Percentiles rank a stretch among this genome's conserved stretches.
phyloP scores from a whole-genome alignment of 2,888 invertebrate species.

The Melieria crassipennis region DNA sequence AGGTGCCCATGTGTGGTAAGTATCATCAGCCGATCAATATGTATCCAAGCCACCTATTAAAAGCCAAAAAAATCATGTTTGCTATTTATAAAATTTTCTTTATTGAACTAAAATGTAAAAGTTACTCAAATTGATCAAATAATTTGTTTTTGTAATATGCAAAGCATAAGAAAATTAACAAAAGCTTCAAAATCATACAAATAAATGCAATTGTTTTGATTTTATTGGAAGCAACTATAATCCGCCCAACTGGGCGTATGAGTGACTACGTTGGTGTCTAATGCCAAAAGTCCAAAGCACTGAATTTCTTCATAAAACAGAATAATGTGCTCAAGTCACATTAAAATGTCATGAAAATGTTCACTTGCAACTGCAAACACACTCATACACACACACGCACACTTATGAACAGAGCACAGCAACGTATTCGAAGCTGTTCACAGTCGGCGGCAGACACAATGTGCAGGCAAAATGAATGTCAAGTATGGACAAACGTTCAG shows the following conservation, averaged over 20 bases:
- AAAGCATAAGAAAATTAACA: background rate
- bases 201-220: too few species aligned
- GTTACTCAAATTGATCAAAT: background rate
- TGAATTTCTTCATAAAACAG: background rate
- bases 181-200: background rate
- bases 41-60: conserved; percentile 90
- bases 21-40: conserved; percentile 94
- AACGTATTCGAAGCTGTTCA: background rate
- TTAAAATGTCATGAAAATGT: background rate
- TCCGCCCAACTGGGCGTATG: too few species aligned
- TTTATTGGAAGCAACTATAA: too few species aligned
- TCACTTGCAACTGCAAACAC: background rate
- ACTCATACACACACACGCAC: background rate
- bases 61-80: background rate
- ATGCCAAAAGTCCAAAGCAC: too few species aligned
- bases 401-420: background rate
- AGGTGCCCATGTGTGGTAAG: conserved; percentile 92
- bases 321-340: background rate
- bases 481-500: background rate
- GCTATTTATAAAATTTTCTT: background rate
- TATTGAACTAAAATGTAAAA: background rate
- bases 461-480: background rate
- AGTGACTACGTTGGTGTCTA: too few species aligned
- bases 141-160: background rate
- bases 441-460: background rate